Percentiles rank a stretch among this genome's conserved stretches.
Evolutionary conservation across 2,797 vertebrate genomes (phyloP).

Genomic region (Phoeniculus purpureus): DNA sequence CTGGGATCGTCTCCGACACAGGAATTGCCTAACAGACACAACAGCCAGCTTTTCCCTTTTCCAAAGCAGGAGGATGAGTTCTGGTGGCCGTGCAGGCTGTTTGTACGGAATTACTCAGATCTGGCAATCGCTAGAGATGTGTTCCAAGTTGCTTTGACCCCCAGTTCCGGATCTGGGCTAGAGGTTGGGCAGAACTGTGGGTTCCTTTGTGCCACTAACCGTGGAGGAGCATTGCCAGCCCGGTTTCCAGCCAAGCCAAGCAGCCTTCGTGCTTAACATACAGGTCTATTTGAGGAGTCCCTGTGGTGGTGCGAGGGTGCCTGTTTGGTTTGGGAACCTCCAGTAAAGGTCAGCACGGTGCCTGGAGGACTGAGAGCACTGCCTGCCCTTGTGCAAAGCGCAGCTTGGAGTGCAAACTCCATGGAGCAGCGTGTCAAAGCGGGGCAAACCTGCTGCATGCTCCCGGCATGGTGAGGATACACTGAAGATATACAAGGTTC

Average conservation of each 20-base stretch:
- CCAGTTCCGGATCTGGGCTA: neutral
- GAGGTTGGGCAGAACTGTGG: neutral
- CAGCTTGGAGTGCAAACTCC: neutral
- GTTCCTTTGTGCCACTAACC: rapidly evolving
- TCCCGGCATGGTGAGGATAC: neutral
- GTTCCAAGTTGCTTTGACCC: neutral
- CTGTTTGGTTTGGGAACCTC: neutral
- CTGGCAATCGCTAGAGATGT: neutral
- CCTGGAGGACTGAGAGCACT: rapidly evolving
- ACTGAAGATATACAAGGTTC: neutral
- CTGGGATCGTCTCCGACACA: neutral
- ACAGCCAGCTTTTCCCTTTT: neutral
- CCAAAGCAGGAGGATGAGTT: neutral
- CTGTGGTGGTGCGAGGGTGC: neutral
- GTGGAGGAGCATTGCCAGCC: neutral
- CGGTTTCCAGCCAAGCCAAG: neutral
- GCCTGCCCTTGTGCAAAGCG: neutral
- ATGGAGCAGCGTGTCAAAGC: neutral
- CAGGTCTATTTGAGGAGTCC: neutral
- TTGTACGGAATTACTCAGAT: neutral
- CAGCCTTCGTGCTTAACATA: neutral
- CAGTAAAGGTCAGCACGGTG: neutral
- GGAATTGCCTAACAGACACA: rapidly evolving
- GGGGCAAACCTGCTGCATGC: neutral
- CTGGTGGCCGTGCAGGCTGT: neutral